Evolutionary conservation across 2,113 vertebrate genomes (phyloP), one percentile per base, ranked within the genome.

Genomic region (Cariama cristata): DNA sequence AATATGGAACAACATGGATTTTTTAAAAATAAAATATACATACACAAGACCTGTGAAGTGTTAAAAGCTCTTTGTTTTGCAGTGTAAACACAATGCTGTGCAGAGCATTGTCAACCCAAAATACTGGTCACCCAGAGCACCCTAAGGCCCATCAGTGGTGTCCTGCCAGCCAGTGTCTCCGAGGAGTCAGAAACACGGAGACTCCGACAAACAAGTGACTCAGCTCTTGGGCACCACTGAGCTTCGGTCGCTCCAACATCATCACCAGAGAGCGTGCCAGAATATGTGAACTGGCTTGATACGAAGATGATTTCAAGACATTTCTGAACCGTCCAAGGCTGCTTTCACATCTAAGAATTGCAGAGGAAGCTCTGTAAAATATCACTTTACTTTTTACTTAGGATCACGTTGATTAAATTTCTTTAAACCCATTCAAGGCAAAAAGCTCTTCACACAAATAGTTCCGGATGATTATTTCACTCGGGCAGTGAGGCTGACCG

Each of bases 131-230:
- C 44, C 24, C 40, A 50, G 30, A 64, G 56, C 56, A 85, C 15
- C 66, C 55, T 6, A 2, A 17, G 56, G 71, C 84, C 55, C 12
- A 12, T 4, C 0, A 0, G 63, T n/a, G 56, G 2, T 10, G 16
- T 33, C 50, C 66, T 66, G 82, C 14, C 59, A 77, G 28, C 20
- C 86, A 21, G 49, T 6, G 33, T 8, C 86, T 23, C 75, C 0
- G 4, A 49, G 49, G 32, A 47, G 58, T 2, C 58, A 44, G 94
- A 49, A 85, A 27, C 49, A 33, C 12, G 7, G 62, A 87, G 82
- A 59, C 44, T 52, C 82, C 23, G 40, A 59, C 83, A 83, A 64
- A 86, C 26, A 79, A 82, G 50, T 42, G 84, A 82, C 63, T 80
- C 91, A 68, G 35, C 59, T 62, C 81, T 35, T 14, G 35, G 80